Evolutionary conservation across 2,113 vertebrate species (phyloP).

Genomic region (Cynocephalus volans): DNA sequence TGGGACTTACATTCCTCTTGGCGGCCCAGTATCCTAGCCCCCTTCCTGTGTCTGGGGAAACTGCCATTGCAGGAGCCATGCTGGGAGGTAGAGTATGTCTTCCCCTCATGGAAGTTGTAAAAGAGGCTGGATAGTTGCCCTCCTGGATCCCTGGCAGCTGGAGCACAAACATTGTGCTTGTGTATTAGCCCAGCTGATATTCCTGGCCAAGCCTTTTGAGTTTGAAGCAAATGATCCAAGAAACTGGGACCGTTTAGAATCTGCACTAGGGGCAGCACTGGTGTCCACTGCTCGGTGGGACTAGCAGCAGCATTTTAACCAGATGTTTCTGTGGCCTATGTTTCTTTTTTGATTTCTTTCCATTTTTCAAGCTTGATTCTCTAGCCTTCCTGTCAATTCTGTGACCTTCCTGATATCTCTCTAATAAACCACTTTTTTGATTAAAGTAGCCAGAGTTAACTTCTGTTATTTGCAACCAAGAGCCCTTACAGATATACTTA

Average conservation of each 20-base stretch:
- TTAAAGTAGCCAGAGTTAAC: not conserved
- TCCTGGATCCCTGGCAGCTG: not conserved
- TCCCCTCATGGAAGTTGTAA: not conserved
- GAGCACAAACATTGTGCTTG: not conserved
- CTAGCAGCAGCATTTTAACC: not conserved
- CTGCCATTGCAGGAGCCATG: not conserved
- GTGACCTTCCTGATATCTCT: not conserved
- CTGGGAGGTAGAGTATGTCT: not conserved
- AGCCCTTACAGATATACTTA: not conserved
- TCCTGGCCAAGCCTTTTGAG: not conserved
- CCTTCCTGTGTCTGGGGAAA: conserved; percentile 34
- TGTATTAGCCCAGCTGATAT: not conserved
- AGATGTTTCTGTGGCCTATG: not conserved
- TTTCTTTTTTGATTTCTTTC: not conserved
- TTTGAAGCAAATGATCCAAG: not conserved
- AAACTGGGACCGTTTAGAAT: not conserved
- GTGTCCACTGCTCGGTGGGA: too few relatives aligned
- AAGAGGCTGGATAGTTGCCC: not conserved
- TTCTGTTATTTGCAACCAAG: not conserved
- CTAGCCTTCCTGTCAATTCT: not conserved
- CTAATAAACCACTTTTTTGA: not conserved
- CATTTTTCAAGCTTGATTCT: not conserved
- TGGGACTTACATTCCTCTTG: not conserved
- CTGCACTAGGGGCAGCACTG: not conserved
- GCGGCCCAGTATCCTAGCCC: not conserved